Conservation (phyloP, 2,113 vertebrate species). For the Cyanoliseus patagonus region DNA sequence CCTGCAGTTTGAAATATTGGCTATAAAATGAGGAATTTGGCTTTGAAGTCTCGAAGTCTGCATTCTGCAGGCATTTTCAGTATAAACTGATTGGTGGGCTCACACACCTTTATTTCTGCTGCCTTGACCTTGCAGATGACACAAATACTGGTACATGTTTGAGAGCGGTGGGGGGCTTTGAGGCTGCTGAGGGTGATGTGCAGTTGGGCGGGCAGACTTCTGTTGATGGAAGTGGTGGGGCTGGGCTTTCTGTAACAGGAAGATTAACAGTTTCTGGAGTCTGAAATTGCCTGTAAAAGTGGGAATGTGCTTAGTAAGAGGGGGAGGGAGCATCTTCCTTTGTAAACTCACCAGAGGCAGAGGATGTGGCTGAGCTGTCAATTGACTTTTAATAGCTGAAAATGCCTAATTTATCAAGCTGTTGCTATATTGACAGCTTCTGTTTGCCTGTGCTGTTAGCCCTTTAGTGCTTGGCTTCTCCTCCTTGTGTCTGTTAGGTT, state of each 20-base stretch:
- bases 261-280: background rate
- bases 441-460: background rate
- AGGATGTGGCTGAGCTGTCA: background rate
- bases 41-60: background rate
- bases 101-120: background rate
- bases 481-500: background rate
- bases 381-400: constrained; percentile 9
- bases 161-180: background rate
- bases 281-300: background rate
- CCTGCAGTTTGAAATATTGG: background rate
- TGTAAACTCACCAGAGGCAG: background rate
- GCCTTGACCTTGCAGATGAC: background rate
- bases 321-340: background rate
- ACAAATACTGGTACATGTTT: background rate
- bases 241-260: background rate
- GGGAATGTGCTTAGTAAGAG: background rate
- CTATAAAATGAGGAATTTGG: background rate
- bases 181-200: background rate
- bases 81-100: background rate
- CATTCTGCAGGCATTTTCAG: background rate
- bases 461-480: background rate
- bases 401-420: background rate
- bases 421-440: background rate
- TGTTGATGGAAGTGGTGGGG: background rate
- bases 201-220: rapidly evolving